Conservation (phyloP, 2,113 vertebrate genomes). For the Chauna torquata region DNA sequence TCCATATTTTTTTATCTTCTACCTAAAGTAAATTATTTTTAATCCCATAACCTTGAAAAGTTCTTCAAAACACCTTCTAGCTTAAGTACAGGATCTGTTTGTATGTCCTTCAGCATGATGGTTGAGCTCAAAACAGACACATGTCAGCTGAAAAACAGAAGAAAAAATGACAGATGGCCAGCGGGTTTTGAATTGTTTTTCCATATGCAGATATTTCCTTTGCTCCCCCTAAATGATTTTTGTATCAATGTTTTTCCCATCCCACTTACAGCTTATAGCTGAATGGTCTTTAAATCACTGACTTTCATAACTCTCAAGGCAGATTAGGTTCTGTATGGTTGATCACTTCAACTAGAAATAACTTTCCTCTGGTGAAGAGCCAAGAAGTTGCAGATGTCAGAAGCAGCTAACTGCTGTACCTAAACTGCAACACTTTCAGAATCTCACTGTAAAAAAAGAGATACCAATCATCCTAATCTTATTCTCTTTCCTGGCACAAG, state of each 20-base stretch:
- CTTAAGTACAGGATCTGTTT: neutral
- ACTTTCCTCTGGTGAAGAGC: neutral
- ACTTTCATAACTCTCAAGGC: neutral
- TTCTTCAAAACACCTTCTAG: neutral
- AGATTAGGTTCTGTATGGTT: neutral
- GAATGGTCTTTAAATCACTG: neutral
- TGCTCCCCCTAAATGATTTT: neutral
- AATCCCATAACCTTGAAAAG: neutral
- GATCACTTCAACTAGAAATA: constrained; percentile 7
- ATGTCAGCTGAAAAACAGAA: neutral
- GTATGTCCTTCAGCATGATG: neutral
- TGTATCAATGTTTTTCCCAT: neutral
- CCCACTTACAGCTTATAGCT: neutral
- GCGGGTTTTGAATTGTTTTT: neutral
- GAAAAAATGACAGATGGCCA: neutral
- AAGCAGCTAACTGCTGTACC: neutral
- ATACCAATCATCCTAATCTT: neutral
- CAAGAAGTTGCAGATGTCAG: neutral
- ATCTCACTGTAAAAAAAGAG: neutral
- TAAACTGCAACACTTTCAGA: neutral
- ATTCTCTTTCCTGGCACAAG: neutral
- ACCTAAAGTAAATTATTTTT: neutral
- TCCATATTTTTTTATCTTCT: neutral
- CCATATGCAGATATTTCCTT: neutral
- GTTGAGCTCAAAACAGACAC: neutral